Conservation (phyloP, 2,113 vertebrate genomes). For the mouse (Mus musculus) region DNA sequence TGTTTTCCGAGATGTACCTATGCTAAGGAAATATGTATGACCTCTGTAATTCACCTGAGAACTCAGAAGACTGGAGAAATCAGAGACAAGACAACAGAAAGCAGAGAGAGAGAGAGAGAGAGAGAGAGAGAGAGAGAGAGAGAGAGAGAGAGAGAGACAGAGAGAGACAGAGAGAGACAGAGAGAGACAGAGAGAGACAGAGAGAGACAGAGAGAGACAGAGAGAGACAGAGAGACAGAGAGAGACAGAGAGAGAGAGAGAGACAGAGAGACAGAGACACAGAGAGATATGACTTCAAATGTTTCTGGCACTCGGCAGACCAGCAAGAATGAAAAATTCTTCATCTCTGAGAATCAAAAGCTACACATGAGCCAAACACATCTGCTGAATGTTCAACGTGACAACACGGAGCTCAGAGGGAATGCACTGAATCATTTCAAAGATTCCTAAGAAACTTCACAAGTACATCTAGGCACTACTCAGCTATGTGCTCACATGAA, state of each 20-base stretch:
- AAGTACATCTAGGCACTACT: slow-evolving; percentile 76
- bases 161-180: too few relatives aligned
- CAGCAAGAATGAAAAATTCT: slow-evolving; percentile 71
- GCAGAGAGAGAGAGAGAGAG: too few relatives aligned
- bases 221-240: too few relatives aligned
- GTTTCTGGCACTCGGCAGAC: background rate
- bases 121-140: too few relatives aligned
- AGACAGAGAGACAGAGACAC: too few relatives aligned
- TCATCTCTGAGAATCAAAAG: slow-evolving; percentile 69
- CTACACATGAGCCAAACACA: slow-evolving; percentile 66
- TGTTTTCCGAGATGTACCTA: background rate
- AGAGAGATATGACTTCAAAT: background rate
- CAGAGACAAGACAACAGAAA: background rate
- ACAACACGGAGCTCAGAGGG: slow-evolving; percentile 73
- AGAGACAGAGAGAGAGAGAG: too few relatives aligned
- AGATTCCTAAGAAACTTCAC: slow-evolving; percentile 80
- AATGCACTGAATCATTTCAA: slow-evolving; percentile 76
- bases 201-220: too few relatives aligned
- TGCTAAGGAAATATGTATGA: background rate
- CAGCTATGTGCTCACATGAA: slow-evolving; percentile 65
- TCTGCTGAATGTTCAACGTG: slow-evolving; percentile 77
- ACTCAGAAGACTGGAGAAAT: background rate
- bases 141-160: too few relatives aligned
- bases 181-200: background rate
- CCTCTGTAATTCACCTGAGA: background rate